Percentiles rank a stretch among this genome's conserved stretches.
phyloP scores from a whole-genome alignment of 1,140 invertebrate genomes.

The Caligus rogercresseyi region DNA sequence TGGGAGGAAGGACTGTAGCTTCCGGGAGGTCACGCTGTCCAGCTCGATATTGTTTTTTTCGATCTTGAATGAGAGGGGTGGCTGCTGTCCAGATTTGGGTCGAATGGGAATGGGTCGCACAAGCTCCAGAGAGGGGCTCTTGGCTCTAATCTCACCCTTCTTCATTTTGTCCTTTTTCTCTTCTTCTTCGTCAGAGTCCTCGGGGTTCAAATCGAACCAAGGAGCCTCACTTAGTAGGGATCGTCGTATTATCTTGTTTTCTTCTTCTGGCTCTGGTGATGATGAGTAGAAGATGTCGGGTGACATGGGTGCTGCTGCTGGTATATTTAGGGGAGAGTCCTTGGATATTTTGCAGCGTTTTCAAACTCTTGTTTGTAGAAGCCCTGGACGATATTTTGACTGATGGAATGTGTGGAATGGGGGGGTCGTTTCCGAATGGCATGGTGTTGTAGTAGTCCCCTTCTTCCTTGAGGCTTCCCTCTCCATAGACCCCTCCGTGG shows the following conservation, averaged over 20 bases:
- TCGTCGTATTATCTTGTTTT: background rate
- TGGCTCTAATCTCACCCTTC: background rate
- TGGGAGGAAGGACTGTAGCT: conserved; percentile 10
- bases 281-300: conserved; percentile 20
- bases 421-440: conserved; percentile 56
- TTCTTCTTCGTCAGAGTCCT: conserved; percentile 18
- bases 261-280: background rate
- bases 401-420: conserved; percentile 44
- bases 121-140: background rate
- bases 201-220: conserved; percentile 17
- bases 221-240: background rate
- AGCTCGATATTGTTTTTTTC: conserved; percentile 23
- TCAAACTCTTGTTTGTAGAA: conserved; percentile 88
- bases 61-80: conserved; percentile 14
- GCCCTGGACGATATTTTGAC: conserved; percentile 35
- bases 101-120: background rate
- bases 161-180: conserved; percentile 20
- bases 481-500: conserved; percentile 51
- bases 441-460: conserved; percentile 61
- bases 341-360: conserved; percentile 13
- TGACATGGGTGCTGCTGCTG: background rate
- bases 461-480: conserved; percentile 44
- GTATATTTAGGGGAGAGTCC: background rate
- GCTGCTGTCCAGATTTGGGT: conserved; percentile 22
- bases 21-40: background rate